Evolutionary conservation across 2,113 vertebrate genomes (phyloP).

Genomic region (Oncorhynchus tshawytscha): DNA sequence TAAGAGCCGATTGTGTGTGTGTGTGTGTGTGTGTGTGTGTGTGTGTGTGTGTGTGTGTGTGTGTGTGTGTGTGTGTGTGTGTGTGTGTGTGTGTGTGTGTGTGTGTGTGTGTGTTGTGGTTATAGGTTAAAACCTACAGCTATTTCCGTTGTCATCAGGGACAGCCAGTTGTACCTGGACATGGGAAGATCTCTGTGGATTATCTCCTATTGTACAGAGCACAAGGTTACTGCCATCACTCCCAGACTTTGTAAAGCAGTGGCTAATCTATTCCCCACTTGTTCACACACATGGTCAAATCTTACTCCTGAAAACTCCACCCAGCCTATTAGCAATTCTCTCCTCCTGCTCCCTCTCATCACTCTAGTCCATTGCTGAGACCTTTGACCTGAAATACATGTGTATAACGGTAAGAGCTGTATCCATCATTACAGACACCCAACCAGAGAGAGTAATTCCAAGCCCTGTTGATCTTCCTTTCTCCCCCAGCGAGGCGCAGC

Average conservation of each 20-base stretch:
- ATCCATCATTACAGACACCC: not conserved
- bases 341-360: no score
- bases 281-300: not conserved
- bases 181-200: slow-evolving; percentile 11
- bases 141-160: not conserved
- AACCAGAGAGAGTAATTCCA: not conserved
- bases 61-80: no score
- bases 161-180: not conserved
- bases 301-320: not conserved
- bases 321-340: no score
- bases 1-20: no score
- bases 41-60: no score
- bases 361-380: no score
- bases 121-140: not conserved
- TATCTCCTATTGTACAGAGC: slow-evolving; percentile 1
- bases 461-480: not conserved
- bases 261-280: not conserved
- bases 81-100: no score
- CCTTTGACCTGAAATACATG: no score
- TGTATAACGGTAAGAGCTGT: no score
- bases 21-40: no score
- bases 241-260: not conserved
- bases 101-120: not conserved
- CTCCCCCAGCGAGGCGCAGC: slow-evolving; percentile 70
- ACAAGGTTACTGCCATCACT: slow-evolving; percentile 2